Evolutionary conservation across 2,888 invertebrate genomes (phyloP), one percentile per base, ranked within the genome.

Genomic region (Drosophila algonquin): DNA sequence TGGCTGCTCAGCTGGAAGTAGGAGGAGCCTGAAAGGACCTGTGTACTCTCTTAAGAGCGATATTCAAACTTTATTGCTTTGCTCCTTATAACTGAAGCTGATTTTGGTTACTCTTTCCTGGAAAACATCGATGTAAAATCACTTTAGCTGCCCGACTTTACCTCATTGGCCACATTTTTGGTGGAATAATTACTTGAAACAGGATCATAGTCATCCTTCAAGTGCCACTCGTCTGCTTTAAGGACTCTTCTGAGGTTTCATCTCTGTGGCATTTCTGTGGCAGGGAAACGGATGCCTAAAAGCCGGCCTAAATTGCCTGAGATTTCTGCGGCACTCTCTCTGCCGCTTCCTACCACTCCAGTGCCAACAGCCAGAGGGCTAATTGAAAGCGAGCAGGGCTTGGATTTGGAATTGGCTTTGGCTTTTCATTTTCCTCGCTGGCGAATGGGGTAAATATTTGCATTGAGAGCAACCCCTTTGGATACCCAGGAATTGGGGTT

Each of bases 381-480:
- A 74, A 68, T 70, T 70, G 70, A 70, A 70, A 67, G 52, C 56
- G 40, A 51, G 56, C 24, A 55, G 24, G 51, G 27, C 44, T 51
- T 52, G 18, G 18, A 18, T 18, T 51, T 52, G 18, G 18, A 18
- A 1, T 51, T 52, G 56, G 61, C 70, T 61, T 68, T 61, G 2
- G 21, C 21, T 21, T 73, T 65, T 61, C 63, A 64, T 50, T 63
- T 68, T 56, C 60, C 55, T 45, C 52, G 16, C 52, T 35, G 63
- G 63, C 35, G 52, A 64, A 56, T 65, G 62, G 51, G 60, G 74
- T 68, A 77, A 82, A 78, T 75, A 76, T 82, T 84, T 81, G 77
- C 67, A 40, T 55, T 56, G 52, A 32, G 9, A 44, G 44, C 60
- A 61, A 69, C 61, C 55, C 55, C 12, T 14, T 51, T 61, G 44